A percentile compares a stretch with the other conserved stretches of the same genome.
Conservation (phyloP, 2,888 invertebrate species). For the Drosophila meridionalis region DNA sequence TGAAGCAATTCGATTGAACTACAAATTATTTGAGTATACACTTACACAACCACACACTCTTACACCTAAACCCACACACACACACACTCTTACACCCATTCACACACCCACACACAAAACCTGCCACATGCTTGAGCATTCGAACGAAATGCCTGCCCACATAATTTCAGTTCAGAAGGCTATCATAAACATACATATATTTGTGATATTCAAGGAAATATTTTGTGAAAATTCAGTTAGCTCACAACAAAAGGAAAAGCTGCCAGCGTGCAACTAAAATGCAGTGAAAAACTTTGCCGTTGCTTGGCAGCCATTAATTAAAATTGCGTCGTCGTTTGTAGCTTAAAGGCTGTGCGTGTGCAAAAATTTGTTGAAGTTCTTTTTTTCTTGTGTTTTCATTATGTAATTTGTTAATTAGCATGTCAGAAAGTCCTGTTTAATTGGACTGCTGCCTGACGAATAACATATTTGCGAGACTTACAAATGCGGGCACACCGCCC, state of each 20-base stretch:
- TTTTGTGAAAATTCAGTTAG: constrained; percentile 13
- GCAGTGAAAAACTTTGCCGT: constrained; percentile 39
- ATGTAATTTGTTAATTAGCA: constrained; percentile 59
- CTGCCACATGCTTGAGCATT: neutral
- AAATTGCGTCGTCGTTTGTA: constrained; percentile 25
- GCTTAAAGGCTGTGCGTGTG: neutral
- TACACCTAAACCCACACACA: neutral
- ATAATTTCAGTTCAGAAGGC: neutral
- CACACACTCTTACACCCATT: neutral
- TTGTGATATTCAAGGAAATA: neutral
- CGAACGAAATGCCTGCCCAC: neutral
- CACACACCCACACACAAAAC: neutral
- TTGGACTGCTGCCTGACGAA: neutral
- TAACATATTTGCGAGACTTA: constrained; percentile 86
- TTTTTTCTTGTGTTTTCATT: constrained; percentile 9
- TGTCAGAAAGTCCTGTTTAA: neutral
- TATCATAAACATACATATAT: no score
- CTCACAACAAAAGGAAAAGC: constrained; percentile 1
- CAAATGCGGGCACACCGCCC: constrained; percentile 94
- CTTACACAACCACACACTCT: neutral
- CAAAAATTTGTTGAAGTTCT: constrained; percentile 14
- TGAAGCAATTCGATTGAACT: neutral
- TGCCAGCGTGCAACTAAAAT: constrained; percentile 8
- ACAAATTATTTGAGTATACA: neutral
- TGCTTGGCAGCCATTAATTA: constrained; percentile 45